phyloP scores from a whole-genome alignment of 2,113 vertebrate species.

The Gasterosteus aculeatus region DNA sequence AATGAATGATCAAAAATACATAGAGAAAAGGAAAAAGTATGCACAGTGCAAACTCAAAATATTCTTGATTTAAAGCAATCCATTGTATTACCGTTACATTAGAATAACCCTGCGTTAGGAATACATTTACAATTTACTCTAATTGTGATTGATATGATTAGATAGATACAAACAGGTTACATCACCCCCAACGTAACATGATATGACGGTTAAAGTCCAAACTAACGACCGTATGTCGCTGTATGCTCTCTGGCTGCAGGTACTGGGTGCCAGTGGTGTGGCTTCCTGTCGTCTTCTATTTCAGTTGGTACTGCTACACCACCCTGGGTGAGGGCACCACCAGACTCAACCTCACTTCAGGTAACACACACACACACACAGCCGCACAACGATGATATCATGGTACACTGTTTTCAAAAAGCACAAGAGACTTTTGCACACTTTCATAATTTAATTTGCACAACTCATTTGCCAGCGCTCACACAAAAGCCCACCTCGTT shows the following conservation, averaged over 20 bases:
- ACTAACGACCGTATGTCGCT: neutral
- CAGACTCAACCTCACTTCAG: conserved; percentile 78
- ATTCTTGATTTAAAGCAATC: neutral
- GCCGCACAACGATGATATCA: neutral
- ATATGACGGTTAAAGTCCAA: too few relatives aligned
- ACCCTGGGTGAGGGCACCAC: conserved; percentile 85
- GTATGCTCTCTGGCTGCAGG: conserved; percentile 75
- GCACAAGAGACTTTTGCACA: neutral
- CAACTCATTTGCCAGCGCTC: neutral
- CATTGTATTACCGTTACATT: neutral
- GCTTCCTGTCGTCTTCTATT: conserved; percentile 89
- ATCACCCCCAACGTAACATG: neutral
- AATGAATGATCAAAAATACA: neutral
- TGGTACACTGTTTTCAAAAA: neutral
- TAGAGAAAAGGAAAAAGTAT: neutral
- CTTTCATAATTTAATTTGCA: neutral
- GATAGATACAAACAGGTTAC: too few relatives aligned
- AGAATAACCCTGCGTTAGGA: neutral
- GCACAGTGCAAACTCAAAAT: neutral
- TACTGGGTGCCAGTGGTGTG: conserved; percentile 91
- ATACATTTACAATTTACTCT: too few relatives aligned
- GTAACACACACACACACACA: conserved; percentile 53
- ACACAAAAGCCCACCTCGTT: neutral
- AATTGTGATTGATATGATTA: too few relatives aligned
- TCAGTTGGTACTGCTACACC: conserved; percentile 88